phyloP scores from a whole-genome alignment of 1,140 invertebrate genomes.

The Drosophila carrolli region DNA sequence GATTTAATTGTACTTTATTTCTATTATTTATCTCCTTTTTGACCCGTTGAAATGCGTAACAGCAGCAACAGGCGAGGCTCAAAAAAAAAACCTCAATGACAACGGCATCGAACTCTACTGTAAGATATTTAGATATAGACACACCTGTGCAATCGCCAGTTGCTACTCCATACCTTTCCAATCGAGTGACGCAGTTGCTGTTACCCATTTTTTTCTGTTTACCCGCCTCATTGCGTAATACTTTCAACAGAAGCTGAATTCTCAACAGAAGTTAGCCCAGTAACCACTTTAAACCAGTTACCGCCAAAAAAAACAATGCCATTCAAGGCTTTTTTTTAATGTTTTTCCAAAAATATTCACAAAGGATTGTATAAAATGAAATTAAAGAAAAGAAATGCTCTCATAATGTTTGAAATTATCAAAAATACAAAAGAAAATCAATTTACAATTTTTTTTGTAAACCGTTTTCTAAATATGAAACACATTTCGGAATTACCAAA shows the following conservation, averaged over 20 bases:
- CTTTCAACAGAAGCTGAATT: slow-evolving; percentile 13
- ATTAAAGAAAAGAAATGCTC: not conserved
- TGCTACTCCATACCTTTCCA: slow-evolving; percentile 39
- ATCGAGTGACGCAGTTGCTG: slow-evolving; percentile 60
- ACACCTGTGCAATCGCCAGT: slow-evolving; percentile 73
- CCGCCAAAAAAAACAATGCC: slow-evolving; percentile 9
- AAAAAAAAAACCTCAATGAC: slow-evolving; percentile 13
- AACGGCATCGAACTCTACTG: slow-evolving; percentile 9
- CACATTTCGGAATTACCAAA: slow-evolving; percentile 11
- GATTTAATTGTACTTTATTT: slow-evolving; percentile 60
- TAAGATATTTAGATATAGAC: slow-evolving; percentile 25
- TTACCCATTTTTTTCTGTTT: slow-evolving; percentile 55
- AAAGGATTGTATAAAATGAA: not conserved
- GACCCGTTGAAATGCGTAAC: slow-evolving; percentile 31
- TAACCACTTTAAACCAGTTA: slow-evolving; percentile 35
- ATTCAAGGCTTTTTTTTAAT: slow-evolving; percentile 3
- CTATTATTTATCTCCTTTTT: slow-evolving; percentile 20
- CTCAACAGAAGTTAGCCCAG: slow-evolving; percentile 22
- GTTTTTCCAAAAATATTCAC: not conserved
- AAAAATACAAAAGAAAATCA: not conserved
- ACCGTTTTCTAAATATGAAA: not conserved
- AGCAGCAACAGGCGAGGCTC: slow-evolving; percentile 29
- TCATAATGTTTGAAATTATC: not conserved
- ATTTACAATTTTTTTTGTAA: too few species aligned
- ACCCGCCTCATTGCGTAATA: slow-evolving; percentile 60